Evolutionary conservation across 2,797 vertebrate genomes (phyloP).

Genomic region (Dermochelys coriacea): DNA sequence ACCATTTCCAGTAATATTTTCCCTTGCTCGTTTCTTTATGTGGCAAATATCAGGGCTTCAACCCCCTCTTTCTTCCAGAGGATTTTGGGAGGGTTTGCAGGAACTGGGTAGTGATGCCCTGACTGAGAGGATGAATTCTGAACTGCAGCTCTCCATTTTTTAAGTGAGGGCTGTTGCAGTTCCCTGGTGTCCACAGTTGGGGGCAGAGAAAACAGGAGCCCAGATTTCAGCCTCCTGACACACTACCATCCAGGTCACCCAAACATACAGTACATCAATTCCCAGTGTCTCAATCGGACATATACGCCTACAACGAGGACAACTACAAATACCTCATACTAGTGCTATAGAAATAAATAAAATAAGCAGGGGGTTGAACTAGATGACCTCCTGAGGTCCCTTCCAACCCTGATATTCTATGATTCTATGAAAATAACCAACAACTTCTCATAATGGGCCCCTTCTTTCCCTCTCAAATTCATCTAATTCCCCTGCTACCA

Average conservation of each 20-base stretch:
- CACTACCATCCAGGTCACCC: neutral
- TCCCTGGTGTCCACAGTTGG: neutral
- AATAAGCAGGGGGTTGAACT: neutral
- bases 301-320: neutral
- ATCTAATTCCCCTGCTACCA: neutral
- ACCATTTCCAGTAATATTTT: neutral
- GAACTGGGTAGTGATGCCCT: neutral
- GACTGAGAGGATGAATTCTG: neutral
- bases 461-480: neutral
- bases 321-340: neutral
- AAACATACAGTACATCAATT: neutral
- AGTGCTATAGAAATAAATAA: neutral
- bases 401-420: too few species aligned
- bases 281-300: neutral
- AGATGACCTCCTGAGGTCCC: too few species aligned
- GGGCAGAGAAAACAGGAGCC: neutral
- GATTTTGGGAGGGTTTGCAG: too few species aligned
- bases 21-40: neutral
- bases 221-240: neutral
- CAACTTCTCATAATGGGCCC: neutral
- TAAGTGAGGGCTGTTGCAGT: neutral
- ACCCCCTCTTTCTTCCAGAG: neutral
- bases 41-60: neutral
- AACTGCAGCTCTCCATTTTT: neutral
- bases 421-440: neutral